Conservation (phyloP, 2,797 vertebrate species). For the Thripadectes ignobilis region DNA sequence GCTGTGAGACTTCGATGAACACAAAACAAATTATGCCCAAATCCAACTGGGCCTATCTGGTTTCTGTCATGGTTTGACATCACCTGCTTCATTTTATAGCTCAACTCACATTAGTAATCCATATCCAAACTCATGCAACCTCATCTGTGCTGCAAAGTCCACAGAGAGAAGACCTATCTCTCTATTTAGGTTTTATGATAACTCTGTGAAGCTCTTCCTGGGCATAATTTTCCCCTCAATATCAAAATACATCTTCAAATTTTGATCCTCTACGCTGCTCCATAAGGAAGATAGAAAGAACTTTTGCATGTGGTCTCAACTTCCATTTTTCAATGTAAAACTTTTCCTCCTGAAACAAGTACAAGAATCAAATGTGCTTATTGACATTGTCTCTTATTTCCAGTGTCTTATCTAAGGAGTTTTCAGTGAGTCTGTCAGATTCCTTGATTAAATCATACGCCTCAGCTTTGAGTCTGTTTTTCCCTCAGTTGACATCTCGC, state of each 20-base stretch:
- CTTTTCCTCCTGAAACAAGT: not conserved
- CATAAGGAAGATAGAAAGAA: not conserved
- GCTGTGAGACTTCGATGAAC: constrained; percentile 42
- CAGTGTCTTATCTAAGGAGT: constrained; percentile 58
- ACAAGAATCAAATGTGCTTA: constrained; percentile 4
- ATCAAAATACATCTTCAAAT: not conserved
- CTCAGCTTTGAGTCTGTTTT: constrained; percentile 50
- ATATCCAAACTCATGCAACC: constrained; percentile 14
- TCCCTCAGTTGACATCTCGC: constrained; percentile 70
- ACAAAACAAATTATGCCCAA: constrained; percentile 58
- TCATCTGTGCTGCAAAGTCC: not conserved
- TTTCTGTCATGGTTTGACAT: constrained; percentile 70
- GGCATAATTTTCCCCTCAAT: not conserved
- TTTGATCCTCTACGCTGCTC: not conserved
- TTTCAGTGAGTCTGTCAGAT: constrained; percentile 67
- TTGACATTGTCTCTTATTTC: constrained; percentile 67
- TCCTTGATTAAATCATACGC: constrained; percentile 70
- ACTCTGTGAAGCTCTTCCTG: not conserved
- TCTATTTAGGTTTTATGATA: not conserved
- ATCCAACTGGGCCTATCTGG: constrained; percentile 65
- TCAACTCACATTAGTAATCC: constrained; percentile 22
- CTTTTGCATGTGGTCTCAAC: not conserved
- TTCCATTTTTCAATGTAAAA: not conserved
- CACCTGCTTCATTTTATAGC: constrained; percentile 62
- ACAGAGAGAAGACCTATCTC: not conserved